These are phyloP conservation scores for Lampris incognitus DNA, from an alignment of 2,113 vertebrate species.

Conservation along the genomic window DNA sequence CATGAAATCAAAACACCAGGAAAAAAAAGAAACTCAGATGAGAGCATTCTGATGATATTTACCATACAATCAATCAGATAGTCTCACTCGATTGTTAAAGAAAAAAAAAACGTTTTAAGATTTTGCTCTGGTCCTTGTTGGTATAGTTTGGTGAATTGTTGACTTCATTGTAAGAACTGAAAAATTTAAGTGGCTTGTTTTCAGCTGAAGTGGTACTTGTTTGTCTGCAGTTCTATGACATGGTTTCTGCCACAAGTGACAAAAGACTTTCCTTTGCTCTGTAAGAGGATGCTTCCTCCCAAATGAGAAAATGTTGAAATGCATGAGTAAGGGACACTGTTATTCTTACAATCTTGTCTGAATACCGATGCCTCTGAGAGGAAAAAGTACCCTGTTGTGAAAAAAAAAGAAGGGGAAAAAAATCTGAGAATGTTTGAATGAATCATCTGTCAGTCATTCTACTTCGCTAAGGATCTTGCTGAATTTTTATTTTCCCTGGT, in stretches of 20 bases:
- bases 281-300: conserved; percentile 43
- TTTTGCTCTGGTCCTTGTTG: too few relatives aligned
- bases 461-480: conserved; percentile 42
- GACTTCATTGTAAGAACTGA: background rate
- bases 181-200: background rate
- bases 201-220: background rate
- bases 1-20: too few relatives aligned
- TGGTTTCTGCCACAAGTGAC: conserved; percentile 21
- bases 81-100: too few relatives aligned
- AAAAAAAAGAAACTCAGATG: too few relatives aligned
- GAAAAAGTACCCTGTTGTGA: conserved; percentile 28
- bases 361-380: conserved; percentile 49
- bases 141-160: too few relatives aligned
- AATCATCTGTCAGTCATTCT: conserved; percentile 61
- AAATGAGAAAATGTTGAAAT: conserved; percentile 56
- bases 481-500: conserved; percentile 42
- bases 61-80: too few relatives aligned
- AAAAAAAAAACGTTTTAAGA: too few relatives aligned
- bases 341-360: conserved; percentile 59
- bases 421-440: conserved; percentile 45
- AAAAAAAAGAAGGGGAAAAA: conserved; percentile 41
- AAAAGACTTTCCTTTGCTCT: conserved; percentile 49
- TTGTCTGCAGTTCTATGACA: conserved; percentile 45
- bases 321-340: conserved; percentile 59
- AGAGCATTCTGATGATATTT: too few relatives aligned